These are phyloP conservation scores for Elysia crispata DNA, from an alignment of 2,888 invertebrate genomes.

Conservation along the genomic window DNA sequence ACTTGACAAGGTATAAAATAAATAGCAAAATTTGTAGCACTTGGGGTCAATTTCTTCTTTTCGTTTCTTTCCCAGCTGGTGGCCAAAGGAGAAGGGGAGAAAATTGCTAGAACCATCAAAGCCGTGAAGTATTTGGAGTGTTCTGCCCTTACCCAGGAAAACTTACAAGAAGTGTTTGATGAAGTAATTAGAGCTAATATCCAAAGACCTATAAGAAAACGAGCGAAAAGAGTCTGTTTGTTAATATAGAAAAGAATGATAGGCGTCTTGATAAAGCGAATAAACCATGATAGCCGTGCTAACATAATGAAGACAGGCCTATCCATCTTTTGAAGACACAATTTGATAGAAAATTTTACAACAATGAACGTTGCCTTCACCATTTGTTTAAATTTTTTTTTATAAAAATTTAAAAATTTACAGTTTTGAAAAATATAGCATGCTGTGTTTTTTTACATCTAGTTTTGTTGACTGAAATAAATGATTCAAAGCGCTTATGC, in stretches of 20 bases:
- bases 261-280: background rate
- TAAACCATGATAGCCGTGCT: too few species aligned
- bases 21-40: too few species aligned
- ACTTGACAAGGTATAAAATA: too few species aligned
- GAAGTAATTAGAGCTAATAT: conserved; percentile 97
- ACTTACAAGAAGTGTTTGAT: conserved; percentile 98
- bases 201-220: conserved; percentile 90
- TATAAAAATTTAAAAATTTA: too few species aligned
- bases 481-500: too few species aligned
- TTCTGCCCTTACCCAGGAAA: conserved; percentile 97
- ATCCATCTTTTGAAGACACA: background rate
- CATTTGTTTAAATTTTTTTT: too few species aligned
- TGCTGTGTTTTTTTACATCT: too few species aligned
- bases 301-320: too few species aligned
- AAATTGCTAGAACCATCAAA: conserved; percentile 79
- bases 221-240: conserved; percentile 88
- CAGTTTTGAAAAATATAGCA: too few species aligned
- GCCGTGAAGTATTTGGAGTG: conserved; percentile 98
- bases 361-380: too few species aligned
- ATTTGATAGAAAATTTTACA: too few species aligned
- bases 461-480: too few species aligned
- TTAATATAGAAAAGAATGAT: conserved; percentile 78
- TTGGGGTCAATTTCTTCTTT: background rate
- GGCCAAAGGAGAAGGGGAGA: conserved; percentile 82
- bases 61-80: conserved; percentile 20